Evolutionary conservation across 2,113 vertebrate species (phyloP).

Genomic region (Catharus fuscescens): DNA sequence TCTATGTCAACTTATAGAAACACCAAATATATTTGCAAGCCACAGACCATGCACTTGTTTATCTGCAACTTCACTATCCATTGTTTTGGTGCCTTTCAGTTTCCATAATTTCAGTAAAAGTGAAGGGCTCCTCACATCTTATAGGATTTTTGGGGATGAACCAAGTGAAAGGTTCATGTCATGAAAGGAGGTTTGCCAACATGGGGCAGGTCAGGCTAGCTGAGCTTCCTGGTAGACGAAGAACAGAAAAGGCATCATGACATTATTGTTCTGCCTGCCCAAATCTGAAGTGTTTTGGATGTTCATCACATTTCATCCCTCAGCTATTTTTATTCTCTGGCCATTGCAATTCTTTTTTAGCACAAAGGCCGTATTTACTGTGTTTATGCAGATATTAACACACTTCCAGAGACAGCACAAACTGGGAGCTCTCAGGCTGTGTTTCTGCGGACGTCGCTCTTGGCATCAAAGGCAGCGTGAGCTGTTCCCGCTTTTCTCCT

Average conservation of each 20-base stretch:
- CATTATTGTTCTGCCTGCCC: background rate
- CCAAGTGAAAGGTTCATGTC: background rate
- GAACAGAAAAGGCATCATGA: background rate
- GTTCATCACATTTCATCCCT: background rate
- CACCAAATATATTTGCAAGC: background rate
- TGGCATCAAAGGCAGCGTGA: constrained; percentile 29
- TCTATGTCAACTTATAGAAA: background rate
- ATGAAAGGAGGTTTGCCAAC: background rate
- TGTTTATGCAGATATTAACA: background rate
- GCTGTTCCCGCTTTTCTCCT: constrained; percentile 6
- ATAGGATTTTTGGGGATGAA: background rate
- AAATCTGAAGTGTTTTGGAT: background rate
- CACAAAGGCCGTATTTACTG: background rate
- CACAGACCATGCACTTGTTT: background rate
- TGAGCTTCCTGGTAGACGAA: background rate
- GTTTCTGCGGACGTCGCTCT: background rate
- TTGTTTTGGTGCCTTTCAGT: background rate
- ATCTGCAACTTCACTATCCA: background rate
- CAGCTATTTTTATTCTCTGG: constrained; percentile 11
- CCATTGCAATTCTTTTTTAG: background rate
- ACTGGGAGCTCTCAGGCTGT: constrained; percentile 10
- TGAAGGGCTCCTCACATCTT: background rate
- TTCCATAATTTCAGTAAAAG: background rate
- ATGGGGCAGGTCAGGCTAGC: background rate
- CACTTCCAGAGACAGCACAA: constrained; percentile 6